Base-by-base conservation (phyloP, 2,797 vertebrate species). In the Myripristis jacobus region DNA sequence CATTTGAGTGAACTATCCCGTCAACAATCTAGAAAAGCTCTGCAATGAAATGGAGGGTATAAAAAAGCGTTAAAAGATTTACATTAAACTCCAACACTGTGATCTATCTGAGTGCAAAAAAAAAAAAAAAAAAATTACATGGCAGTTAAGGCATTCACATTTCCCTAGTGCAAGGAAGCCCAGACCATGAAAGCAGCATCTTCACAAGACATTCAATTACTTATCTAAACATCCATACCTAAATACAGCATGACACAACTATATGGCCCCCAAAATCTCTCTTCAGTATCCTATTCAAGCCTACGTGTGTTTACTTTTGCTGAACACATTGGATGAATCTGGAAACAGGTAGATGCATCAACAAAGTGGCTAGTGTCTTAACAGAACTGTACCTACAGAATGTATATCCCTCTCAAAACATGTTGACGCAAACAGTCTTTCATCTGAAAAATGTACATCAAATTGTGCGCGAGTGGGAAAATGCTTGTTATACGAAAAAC, bases 341-440 rank as follows among this genome's bases (percentile, higher is more conserved):
- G 79, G 71, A 86, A 87, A 85, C 59, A 19, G 16, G 12, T 72
- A 70, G 75, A 82, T 12, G 76, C 55, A 48, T 80, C 70, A 63
- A 85, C 77, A 90, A 90, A 89, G 85, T 89, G 87, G 62, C 85
- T 38, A 77, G 82, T 89, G 86, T 84, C 66, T 69, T 64, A 83
- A 73, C 71, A 74, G 77, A 71, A 72, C 75, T 83, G 73, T 76
- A 76, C 80, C 73, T 73, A 80, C 67, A 62, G 73, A 56, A 77
- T 50, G 71, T 29, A 43, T 25, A 27, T 70, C 73, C 75, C 75
- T 79, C 54, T 70, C 19, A n/a, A n/a, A 80, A 77, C 77, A 68
- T 38, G 36, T 66, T 22, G 70, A 80, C 8, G 56, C 63, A 71
- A 79, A 78, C 70, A 75, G 41, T 4, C 56, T 57, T 75, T 84